Base-by-base conservation (phyloP, 37 sponge, comb jelly and placozoan species). In the Haliclona indistincta region DNA sequence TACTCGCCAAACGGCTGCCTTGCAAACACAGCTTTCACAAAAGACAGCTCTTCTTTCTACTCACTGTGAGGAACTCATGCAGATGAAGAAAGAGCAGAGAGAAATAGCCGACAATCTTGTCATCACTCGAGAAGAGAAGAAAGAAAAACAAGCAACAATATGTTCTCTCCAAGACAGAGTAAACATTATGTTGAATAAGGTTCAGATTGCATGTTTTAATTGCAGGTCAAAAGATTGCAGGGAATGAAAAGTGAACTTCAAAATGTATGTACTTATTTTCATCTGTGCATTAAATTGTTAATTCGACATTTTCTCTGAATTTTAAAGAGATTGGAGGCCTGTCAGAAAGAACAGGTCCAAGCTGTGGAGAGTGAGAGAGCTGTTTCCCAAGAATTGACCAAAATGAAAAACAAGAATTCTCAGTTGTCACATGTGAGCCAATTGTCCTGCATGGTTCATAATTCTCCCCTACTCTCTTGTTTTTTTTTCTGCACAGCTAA, bases 91-190 rank as follows among this genome's bases (percentile, higher is more conserved):
- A 58, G 60, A n/a, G 7, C 11, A n/a, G 28, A 11, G 60, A 58
- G 6, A 25, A 6, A n/a, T 8, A 6, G 60, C 11, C 7, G 60
- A 58, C n/a, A 6, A n/a, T 20, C 13, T 58, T 20, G n/a, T 20
- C 28, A 25, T 26, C 7, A 26, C 60, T 20, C 13, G n/a, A n/a
- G 60, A 58, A 58, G 6, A n/a, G 23, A 58, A 6, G 26, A 58
- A n/a, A n/a, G 60, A 58, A 20, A 58, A 58, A 20, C 60, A 58
- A 58, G 13, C 60, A 58, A 58, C 60, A 6, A 25, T 58, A 6
- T n/a, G 6, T 6, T 58, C 60, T 25, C 22, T 58, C 6, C 13
- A 58, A n/a, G 60, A 58, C 7, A 58, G 25, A 58, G 60, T 58
- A 58, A 58, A 7, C 13, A n/a, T 25, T 58, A n/a, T 25, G 22